These are phyloP conservation scores for Eupristina koningsbergeri DNA, from an alignment of 1,140 invertebrate genomes.

Conservation along the genomic window DNA sequence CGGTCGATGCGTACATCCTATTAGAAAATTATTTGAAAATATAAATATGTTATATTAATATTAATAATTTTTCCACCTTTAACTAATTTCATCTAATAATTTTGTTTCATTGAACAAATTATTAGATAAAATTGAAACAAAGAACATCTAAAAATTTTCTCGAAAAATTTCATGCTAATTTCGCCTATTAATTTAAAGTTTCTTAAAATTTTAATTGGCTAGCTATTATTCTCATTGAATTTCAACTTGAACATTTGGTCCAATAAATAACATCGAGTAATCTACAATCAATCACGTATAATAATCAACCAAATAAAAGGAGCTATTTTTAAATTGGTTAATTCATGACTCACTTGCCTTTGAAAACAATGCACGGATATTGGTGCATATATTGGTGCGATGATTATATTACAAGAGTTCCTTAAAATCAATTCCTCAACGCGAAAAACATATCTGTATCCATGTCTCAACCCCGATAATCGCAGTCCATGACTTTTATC, in stretches of 20 bases:
- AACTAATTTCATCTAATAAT: no score
- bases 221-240: not conserved
- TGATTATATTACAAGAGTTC: slow-evolving; percentile 10
- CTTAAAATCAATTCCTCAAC: not conserved
- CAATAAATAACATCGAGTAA: not conserved
- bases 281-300: not conserved
- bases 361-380: not conserved
- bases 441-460: not conserved
- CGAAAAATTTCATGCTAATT: no score
- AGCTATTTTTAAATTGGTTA: not conserved
- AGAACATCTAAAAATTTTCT: no score
- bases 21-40: no score
- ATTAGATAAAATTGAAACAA: no score
- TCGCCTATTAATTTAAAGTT: no score
- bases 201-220: not conserved
- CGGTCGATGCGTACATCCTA: no score
- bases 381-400: not conserved
- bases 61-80: no score
- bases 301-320: not conserved
- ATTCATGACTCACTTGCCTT: not conserved
- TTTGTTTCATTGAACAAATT: no score
- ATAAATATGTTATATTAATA: no score
- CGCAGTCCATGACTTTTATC: slow-evolving; percentile 12
- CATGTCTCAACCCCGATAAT: not conserved
- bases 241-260: not conserved